A percentile compares a stretch with the other conserved stretches of the same genome.
Conservation (phyloP, 2,797 vertebrate species). For the Leptatherina wallacei region DNA sequence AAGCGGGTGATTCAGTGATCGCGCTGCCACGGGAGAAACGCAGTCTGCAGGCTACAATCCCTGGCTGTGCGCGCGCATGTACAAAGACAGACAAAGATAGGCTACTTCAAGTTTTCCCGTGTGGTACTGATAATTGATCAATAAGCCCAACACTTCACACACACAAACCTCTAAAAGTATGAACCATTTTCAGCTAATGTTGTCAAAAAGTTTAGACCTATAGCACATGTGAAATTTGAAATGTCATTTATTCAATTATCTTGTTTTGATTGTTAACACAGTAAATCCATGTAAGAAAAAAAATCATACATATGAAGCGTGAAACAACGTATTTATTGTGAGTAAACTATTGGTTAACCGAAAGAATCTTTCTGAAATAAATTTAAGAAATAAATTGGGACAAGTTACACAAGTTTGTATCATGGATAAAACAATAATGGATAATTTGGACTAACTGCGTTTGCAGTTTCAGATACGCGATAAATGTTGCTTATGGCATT, state of each 20-base stretch:
- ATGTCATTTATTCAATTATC: not conserved
- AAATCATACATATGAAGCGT: not conserved
- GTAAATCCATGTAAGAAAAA: not conserved
- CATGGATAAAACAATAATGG: too few relatives aligned
- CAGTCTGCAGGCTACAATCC: not conserved
- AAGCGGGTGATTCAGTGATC: constrained; percentile 26
- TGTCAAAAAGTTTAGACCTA: not conserved
- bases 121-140: not conserved
- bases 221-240: not conserved
- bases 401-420: not conserved
- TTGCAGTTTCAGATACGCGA: not conserved
- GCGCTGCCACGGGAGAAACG: constrained; percentile 21
- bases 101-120: too few relatives aligned
- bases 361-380: not conserved
- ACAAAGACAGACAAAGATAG: too few relatives aligned
- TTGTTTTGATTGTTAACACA: not conserved
- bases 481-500: not conserved
- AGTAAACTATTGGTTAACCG: not conserved
- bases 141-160: constrained; percentile 16
- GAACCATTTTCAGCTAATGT: not conserved
- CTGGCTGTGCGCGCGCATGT: not conserved
- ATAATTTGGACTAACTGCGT: not conserved
- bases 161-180: not conserved
- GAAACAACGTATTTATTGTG: not conserved
- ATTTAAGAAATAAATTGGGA: not conserved